Evolutionary conservation across 2,113 vertebrate species (phyloP), one percentile per base, ranked within the genome.

Genomic region (Erythrolamprus reginae): DNA sequence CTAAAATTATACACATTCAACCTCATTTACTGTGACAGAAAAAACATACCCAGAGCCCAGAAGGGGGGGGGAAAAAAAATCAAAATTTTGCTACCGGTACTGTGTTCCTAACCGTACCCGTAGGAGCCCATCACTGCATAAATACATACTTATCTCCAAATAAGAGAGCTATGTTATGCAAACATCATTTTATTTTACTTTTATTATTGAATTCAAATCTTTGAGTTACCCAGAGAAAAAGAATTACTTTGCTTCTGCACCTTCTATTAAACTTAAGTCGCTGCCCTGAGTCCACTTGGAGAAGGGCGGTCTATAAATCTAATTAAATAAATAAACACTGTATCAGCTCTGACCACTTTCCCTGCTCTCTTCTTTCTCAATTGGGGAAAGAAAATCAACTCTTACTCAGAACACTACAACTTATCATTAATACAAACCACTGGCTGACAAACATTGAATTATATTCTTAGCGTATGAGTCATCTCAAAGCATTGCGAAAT

Each of bases 171-270:
- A 33, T 15, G 4, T 33, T 33, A 33, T 33, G 61, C 28, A 38
- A 77, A 38, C 33, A 77, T 77, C 65, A 38, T 77, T 77, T 77
- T 38, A 77, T 21, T 77, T 77, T 38, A 42, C 19, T 42, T 42
- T 38, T 77, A 33, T 38, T 38, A 17, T 77, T 51, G 84, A 90
- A 88, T 92, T 92, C 92, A 95, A 77, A 91, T 91, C 90, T 93
- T 92, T 84, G 94, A 92, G 85, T 91, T 47, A 47, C 82, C 47
- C 10, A 82, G 0, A 0, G 1, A 28, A 92, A 91, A 93, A 90
- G 94, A 92, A 38, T 56, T 93, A 82, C 42, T 92, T 77, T 77
- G 33, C 17, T 77, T 77, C 7, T 77, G 70, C 33, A 42, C 70
- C 17, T 77, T 77, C 70, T 8, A 10, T 42, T 21, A 77, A 21